A percentile compares a stretch with the other conserved stretches of the same genome.
Evolutionary conservation across 1,140 invertebrate species (phyloP).

Genomic region (Bursaphelenchus mucronatus): DNA sequence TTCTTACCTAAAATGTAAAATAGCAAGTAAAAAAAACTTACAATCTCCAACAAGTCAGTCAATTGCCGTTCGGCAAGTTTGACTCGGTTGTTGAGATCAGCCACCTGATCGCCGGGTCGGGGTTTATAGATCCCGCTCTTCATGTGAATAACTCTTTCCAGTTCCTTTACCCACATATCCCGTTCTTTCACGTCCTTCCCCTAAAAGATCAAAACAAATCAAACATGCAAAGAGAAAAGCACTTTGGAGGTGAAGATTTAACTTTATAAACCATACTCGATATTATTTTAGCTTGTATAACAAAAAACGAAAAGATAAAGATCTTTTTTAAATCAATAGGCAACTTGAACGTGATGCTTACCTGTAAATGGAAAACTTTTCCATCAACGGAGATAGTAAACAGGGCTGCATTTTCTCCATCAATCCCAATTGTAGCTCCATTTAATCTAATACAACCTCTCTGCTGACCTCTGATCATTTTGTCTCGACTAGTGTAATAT

Average conservation of each 20-base stretch:
- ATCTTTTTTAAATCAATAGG: no score
- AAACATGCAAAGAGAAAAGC: not conserved
- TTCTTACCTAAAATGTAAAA: slow-evolving; percentile 18
- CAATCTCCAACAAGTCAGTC: slow-evolving; percentile 89
- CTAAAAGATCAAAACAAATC: slow-evolving; percentile 57
- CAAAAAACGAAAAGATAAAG: no score
- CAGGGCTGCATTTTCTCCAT: slow-evolving; percentile 96
- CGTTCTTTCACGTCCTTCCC: slow-evolving; percentile 85
- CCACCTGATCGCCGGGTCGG: slow-evolving; percentile 37
- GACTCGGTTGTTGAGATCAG: slow-evolving; percentile 78
- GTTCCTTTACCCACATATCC: slow-evolving; percentile 85
- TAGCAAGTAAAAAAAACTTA: slow-evolving; percentile 63
- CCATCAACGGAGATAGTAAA: slow-evolving; percentile 98
- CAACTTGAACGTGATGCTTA: slow-evolving; percentile 33
- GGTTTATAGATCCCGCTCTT: slow-evolving; percentile 51
- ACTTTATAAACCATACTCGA: no score
- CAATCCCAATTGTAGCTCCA: slow-evolving; percentile 93
- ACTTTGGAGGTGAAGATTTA: no score
- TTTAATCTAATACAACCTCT: slow-evolving; percentile 78
- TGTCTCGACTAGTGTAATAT: slow-evolving; percentile 78
- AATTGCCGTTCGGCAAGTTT: slow-evolving; percentile 91
- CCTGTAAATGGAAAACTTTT: slow-evolving; percentile 97
- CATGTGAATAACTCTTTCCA: slow-evolving; percentile 80
- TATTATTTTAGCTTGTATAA: no score
- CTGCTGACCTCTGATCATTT: slow-evolving; percentile 91